Evolutionary conservation across 2,888 invertebrate species (phyloP), one percentile per base, ranked within the genome.

Genomic region (Stenolophus ochropezus): DNA sequence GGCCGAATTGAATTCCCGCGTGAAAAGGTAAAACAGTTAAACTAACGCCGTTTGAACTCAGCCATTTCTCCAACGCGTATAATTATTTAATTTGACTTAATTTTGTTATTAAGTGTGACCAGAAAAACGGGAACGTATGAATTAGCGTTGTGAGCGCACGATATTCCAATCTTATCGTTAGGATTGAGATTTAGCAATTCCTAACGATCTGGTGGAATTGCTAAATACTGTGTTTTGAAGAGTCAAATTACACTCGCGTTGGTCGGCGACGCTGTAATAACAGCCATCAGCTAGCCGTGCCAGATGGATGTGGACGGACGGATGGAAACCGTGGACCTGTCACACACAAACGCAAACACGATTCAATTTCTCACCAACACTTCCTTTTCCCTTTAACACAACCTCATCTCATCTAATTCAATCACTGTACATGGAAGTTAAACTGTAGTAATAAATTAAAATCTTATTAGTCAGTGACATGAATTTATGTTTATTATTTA

Each of bases 211-310:
- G 23, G 74, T 74, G 65, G 65, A 81, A 81, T 80, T 81, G 75
- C 51, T 81, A 81, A 81, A 81, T 81, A 81, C 81, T 75, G 65
- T 81, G 53, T 75, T 81, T 81, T 81, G 58, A 81, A 42, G 65
- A 65, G 49, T 58, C 20, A 81, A 81, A 81, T 81, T 81, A 58
- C 42, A 58, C 27, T 74, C 79, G 25, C 23, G 33, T 16, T 79
- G 71, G 25, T 51, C 56, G 69, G 53, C 33, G 73, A 73, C 79
- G 79, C 42, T 51, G 65, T 79, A 79, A 79, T 79, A 79, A 79
- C 51, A 79, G 51, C 69, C 69, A 78, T 78, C 78, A 69, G 25
- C 18, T 21, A 1, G 69, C 33, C 69, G 69, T 69, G 69, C 16
- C 69, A 69, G 69, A 69, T 69, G 69, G 33, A 20, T 65, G 14